These are phyloP conservation scores for Amitus sp. DNA, from an alignment of 2,888 invertebrate genomes.

Conservation along the genomic window DNA sequence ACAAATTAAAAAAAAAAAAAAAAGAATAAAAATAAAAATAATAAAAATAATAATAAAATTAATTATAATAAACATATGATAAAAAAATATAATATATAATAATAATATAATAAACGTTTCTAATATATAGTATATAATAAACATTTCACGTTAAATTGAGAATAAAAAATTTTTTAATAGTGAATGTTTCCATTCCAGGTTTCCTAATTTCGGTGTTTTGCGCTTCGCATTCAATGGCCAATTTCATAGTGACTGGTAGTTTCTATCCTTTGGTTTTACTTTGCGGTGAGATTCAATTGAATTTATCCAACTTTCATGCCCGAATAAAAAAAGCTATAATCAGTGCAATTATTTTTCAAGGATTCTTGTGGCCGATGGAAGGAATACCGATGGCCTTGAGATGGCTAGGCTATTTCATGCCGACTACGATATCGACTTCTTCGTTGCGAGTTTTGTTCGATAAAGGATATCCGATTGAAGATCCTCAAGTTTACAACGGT, in stretches of 20 bases:
- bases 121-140: no score
- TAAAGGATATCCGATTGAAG: constrained; percentile 77
- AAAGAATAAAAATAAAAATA: no score
- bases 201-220: constrained; percentile 85
- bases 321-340: no score
- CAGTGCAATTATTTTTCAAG: constrained; percentile 63
- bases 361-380: constrained; percentile 77
- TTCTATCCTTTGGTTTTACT: constrained; percentile 90
- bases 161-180: constrained; percentile 23
- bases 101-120: no score
- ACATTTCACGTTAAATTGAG: no score
- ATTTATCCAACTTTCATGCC: neutral
- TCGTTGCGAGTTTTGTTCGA: constrained; percentile 81
- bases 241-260: constrained; percentile 86
- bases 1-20: no score
- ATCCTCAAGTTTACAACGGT: constrained; percentile 79
- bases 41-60: no score
- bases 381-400: constrained; percentile 74
- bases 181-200: no score
- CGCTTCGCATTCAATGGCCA: constrained; percentile 81
- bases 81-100: no score
- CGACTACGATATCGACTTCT: constrained; percentile 83
- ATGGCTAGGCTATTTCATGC: constrained; percentile 74
- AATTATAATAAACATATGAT: no score
- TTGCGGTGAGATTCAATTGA: constrained; percentile 73